phyloP scores from a whole-genome alignment of 2,888 invertebrate species.

The Agriopis aurantiaria region DNA sequence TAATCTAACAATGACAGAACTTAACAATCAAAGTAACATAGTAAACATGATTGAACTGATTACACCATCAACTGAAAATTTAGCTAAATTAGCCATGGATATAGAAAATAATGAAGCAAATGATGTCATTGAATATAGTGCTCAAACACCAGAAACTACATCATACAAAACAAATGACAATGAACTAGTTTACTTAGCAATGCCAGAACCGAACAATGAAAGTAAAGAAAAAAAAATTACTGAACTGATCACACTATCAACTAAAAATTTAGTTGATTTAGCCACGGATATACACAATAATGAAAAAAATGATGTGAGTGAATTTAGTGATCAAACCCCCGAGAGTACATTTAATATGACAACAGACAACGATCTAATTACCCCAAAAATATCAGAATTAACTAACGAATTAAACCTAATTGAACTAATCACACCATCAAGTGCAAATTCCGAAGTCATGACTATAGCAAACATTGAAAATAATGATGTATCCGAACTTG shows the following conservation, averaged over 20 bases:
- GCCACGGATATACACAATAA: too few relatives aligned
- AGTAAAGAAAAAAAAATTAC: too few relatives aligned
- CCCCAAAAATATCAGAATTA: background rate
- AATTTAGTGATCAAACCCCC: too few relatives aligned
- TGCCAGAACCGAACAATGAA: too few relatives aligned
- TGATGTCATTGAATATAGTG: background rate
- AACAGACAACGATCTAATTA: background rate
- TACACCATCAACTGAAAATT: background rate
- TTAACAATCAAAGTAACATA: background rate
- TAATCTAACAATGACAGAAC: background rate
- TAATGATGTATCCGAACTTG: too few relatives aligned
- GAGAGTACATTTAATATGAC: background rate
- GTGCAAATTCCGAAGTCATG: too few relatives aligned
- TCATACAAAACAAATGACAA: background rate
- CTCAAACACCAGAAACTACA: background rate
- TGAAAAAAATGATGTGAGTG: too few relatives aligned
- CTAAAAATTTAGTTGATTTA: too few relatives aligned
- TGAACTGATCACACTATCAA: too few relatives aligned
- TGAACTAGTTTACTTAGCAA: too few relatives aligned
- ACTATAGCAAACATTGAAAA: too few relatives aligned
- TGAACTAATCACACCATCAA: too few relatives aligned
- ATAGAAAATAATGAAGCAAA: background rate
- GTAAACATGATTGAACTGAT: background rate
- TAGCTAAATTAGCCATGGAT: background rate
- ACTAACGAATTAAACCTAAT: background rate